A percentile compares a stretch with the other conserved stretches of the same genome.
These are phyloP conservation scores for Rugalucina vietnamica DNA, from an alignment of 2,888 invertebrate genomes.

Conservation along the genomic window DNA sequence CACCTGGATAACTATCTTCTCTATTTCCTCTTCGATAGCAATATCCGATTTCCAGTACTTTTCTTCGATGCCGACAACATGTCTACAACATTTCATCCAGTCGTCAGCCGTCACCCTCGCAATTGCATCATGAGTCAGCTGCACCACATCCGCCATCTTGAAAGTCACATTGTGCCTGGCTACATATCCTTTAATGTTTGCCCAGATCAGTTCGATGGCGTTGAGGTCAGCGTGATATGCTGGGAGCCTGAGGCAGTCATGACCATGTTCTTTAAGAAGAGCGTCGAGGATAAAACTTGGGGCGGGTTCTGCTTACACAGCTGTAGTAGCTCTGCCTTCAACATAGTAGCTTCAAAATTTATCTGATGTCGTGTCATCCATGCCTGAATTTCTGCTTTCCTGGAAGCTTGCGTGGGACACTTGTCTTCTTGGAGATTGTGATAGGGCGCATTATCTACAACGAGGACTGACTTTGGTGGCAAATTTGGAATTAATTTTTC, in stretches of 20 bases:
- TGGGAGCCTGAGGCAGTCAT: constrained; percentile 15
- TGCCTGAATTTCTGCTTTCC: constrained; percentile 23
- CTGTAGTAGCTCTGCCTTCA: constrained; percentile 28
- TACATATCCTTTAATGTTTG: constrained; percentile 5
- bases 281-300: constrained; percentile 11
- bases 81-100: background rate
- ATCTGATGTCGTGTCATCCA: constrained; percentile 24
- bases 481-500: constrained; percentile 36
- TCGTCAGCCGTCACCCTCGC: background rate
- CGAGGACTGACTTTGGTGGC: background rate
- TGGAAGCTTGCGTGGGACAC: constrained; percentile 17
- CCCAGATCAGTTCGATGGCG: constrained; percentile 32
- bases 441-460: constrained; percentile 38
- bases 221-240: constrained; percentile 29
- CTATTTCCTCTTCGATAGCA: background rate
- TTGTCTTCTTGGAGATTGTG: constrained; percentile 33
- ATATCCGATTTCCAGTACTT: background rate
- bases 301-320: constrained; percentile 11
- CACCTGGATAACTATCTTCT: background rate
- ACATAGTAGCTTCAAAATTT: background rate
- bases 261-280: constrained; percentile 18
- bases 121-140: background rate
- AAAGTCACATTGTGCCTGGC: background rate
- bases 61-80: background rate
- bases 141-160: background rate